Base-by-base conservation (phyloP, 2,797 vertebrate genomes). In the Eurystomus glaucurus region DNA sequence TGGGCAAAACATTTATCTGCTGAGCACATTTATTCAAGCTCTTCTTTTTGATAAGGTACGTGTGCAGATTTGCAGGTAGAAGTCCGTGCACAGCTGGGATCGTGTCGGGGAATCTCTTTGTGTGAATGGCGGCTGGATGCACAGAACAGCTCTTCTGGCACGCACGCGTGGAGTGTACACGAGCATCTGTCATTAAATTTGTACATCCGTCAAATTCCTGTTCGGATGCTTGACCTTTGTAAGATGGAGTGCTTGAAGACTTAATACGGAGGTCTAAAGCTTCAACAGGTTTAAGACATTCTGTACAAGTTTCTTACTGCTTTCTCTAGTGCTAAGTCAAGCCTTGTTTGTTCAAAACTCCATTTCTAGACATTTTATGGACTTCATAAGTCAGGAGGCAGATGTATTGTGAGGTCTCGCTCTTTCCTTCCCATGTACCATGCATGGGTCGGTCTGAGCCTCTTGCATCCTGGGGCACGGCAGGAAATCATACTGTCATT, bases 131-230 rank as follows among this genome's bases (percentile, higher is more conserved):
- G 55, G 35, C 33, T 28, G 9, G 33, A 75, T 69, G 85, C 82
- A 31, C 61, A 64, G 85, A 78, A 25, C 62, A 25, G 7, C 51
- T 11, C 0, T 13, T 69, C 54, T 72, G 84, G 51, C 78, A 46
- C 4, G 3, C 45, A 4, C 22, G 6, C 1, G 0, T 60, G 4
- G 12, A 31, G 41, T 4, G 29, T 58, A 15, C 0, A 0, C 3
- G 11, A 88, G 71, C 64, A 50, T 71, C 87, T 92, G 88, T 55
- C 77, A 12, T 33, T 79, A 43, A 43, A 48, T 62, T 77, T 58
- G 55, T 43, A 26, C 51, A 41, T 79, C 70, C 82, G 15, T 87
- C 70, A 35, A 85, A 35, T 65, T 60, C 77, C 43, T 66, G 25
- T 72, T 93, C 72, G 86, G 25, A 26, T 85, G 39, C 23, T 74